Evolutionary conservation across 1,140 invertebrate species (phyloP).

Genomic region (Rhyacophila brunnea): DNA sequence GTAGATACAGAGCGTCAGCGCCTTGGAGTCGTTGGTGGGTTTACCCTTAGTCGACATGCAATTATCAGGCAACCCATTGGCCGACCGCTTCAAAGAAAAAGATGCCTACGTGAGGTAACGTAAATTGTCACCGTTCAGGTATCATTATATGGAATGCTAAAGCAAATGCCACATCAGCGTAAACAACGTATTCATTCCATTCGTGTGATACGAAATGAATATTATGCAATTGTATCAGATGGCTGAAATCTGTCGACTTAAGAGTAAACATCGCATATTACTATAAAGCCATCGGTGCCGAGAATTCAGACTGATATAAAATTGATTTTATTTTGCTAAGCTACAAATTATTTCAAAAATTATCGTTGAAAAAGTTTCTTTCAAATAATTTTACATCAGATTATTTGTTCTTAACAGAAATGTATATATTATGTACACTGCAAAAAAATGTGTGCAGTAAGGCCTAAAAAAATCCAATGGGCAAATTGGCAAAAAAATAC

Average conservation of each 20-base stretch:
- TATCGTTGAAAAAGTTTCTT: too few relatives aligned
- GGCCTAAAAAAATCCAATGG: too few relatives aligned
- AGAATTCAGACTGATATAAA: neutral
- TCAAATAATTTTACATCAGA: too few relatives aligned
- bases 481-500: too few relatives aligned
- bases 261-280: neutral
- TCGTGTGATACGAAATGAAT: too few relatives aligned
- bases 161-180: neutral
- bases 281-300: too few relatives aligned
- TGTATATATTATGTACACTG: neutral
- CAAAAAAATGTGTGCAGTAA: neutral
- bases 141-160: neutral
- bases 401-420: too few relatives aligned
- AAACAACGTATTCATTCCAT: too few relatives aligned
- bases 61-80: conserved; percentile 79
- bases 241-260: too few relatives aligned
- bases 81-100: conserved; percentile 73
- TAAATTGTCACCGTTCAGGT: conserved; percentile 18
- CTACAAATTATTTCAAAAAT: too few relatives aligned
- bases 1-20: conserved; percentile 69
- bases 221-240: too few relatives aligned
- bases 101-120: conserved; percentile 82
- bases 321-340: neutral
- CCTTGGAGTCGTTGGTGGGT: conserved; percentile 68
- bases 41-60: conserved; percentile 72